Base-by-base conservation (phyloP, 1,140 invertebrate genomes). In the Drosophila erecta region DNA sequence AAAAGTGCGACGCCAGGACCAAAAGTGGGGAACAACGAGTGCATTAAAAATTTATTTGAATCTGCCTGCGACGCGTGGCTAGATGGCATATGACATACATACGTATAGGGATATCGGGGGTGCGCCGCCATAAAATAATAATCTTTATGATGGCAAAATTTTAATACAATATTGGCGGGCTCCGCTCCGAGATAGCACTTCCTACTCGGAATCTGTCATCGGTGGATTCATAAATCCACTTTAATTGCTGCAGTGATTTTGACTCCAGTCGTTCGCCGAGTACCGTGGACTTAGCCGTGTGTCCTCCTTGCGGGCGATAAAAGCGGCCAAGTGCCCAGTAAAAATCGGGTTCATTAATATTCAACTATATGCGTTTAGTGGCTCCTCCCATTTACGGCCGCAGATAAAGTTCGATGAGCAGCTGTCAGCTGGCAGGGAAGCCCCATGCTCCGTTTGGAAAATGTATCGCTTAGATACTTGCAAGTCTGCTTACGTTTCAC, bases 21-120 rank as follows among this genome's bases (percentile, higher is more conserved):
- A 59, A 60, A 72, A 41, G 56, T 22, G 64, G 37, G 41, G 17
- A 17, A 17, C 17, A 79, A 74, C 66, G 78, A 86, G 79, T 89
- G 84, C 84, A 87, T 87, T 87, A 87, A 89, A 87, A 87, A 87
- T 87, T 87, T 87, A 87, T 87, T 89, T 77, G 79, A 83, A 86
- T 87, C 80, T 79, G 83, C 83, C 83, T 83, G 83, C 74, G 83
- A 83, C 83, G 83, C 83, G 83, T 83, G 83, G 57, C 77, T 64
- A 62, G 74, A 65, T 53, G 8, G 27, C 27, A 6, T 47, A 3
- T 3, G 10, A 47, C 14, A 43, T 35, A 49, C 20, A 49, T 47
- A 22, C 5, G 51, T 27, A 33, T 37, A 44, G 15, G 41, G 15
- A 37, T 15, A 15, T 40, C 22, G 33, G 27, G 49, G 49, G 38